These are phyloP conservation scores for Drosophila borealis DNA, from an alignment of 2,888 invertebrate genomes.

Conservation along the genomic window DNA sequence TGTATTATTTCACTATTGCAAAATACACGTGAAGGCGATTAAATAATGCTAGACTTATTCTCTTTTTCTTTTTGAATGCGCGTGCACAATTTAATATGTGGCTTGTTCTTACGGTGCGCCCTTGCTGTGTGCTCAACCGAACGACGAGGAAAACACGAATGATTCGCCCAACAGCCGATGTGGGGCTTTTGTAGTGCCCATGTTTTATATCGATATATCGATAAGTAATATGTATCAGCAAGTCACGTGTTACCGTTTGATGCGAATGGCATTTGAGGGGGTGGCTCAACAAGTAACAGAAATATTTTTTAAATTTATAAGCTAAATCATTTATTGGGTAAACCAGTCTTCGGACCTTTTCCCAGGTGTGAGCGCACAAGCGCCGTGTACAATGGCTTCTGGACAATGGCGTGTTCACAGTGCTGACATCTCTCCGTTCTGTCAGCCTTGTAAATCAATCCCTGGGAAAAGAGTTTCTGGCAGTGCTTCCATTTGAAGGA, in stretches of 20 bases:
- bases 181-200: conserved; percentile 38
- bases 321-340: neutral
- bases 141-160: conserved; percentile 53
- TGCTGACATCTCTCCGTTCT: too few species aligned
- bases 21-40: conserved; percentile 51
- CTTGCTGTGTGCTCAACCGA: conserved; percentile 22
- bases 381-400: too few species aligned
- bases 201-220: conserved; percentile 37
- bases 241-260: neutral
- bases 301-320: neutral
- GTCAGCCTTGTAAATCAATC: too few species aligned
- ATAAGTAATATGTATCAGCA: neutral
- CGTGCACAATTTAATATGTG: conserved; percentile 40
- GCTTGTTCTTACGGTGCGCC: conserved; percentile 8
- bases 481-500: too few species aligned
- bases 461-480: too few species aligned
- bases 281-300: neutral
- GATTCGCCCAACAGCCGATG: conserved; percentile 32
- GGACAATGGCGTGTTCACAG: too few species aligned
- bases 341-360: neutral
- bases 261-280: conserved; percentile 15
- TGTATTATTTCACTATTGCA: conserved; percentile 46
- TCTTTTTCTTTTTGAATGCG: conserved; percentile 38
- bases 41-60: conserved; percentile 46
- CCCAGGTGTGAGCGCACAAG: too few species aligned